A percentile compares a stretch with the other conserved stretches of the same genome.
Conservation (phyloP, 2,113 vertebrate species). For the Scomber colias region DNA sequence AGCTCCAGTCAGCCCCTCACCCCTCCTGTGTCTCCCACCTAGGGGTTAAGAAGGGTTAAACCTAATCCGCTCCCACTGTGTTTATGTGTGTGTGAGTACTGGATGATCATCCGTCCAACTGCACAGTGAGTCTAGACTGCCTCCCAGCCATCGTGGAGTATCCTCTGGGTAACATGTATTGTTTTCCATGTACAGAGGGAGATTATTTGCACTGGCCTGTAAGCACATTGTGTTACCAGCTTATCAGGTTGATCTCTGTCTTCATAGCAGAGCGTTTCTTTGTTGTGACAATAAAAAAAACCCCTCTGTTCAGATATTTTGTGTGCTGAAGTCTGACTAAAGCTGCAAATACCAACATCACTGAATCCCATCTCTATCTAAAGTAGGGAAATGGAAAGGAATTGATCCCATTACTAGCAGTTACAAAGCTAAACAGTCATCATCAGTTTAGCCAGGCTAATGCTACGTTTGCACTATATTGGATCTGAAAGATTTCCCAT, state of each 20-base stretch:
- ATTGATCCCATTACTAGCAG: too few relatives aligned
- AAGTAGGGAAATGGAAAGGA: too few relatives aligned
- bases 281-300: too few relatives aligned
- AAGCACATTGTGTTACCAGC: not conserved
- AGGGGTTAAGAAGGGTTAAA: conserved; percentile 77
- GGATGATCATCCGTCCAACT: conserved; percentile 45
- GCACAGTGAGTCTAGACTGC: conserved; percentile 60
- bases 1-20: conserved; percentile 36
- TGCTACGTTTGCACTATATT: too few relatives aligned
- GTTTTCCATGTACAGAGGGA: conserved; percentile 16
- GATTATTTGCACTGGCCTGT: conserved; percentile 30
- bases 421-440: too few relatives aligned
- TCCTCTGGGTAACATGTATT: conserved; percentile 19
- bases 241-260: not conserved
- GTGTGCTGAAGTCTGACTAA: too few relatives aligned
- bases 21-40: conserved; percentile 46
- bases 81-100: conserved; percentile 7
- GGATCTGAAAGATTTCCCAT: too few relatives aligned
- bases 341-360: too few relatives aligned
- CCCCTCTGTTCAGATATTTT: too few relatives aligned
- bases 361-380: too few relatives aligned
- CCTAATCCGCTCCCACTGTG: conserved; percentile 62
- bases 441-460: too few relatives aligned
- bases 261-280: too few relatives aligned
- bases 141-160: conserved; percentile 12